Evolutionary conservation across 2,113 vertebrate species (phyloP).

Genomic region (Talpa occidentalis): DNA sequence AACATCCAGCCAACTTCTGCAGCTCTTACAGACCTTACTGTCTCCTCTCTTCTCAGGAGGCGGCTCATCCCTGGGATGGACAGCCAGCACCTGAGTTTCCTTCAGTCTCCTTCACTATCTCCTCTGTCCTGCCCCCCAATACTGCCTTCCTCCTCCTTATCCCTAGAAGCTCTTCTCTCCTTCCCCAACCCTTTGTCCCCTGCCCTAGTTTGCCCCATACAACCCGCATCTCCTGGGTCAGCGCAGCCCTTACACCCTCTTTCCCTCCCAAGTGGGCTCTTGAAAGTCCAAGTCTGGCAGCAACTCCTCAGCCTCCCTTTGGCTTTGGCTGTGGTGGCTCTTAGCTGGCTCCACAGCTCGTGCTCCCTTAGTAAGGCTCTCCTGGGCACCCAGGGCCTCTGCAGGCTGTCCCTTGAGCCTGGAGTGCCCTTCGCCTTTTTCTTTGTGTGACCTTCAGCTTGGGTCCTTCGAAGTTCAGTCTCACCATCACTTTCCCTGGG

Average conservation of each 20-base stretch:
- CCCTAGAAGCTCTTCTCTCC: not conserved
- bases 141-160: not conserved
- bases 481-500: not conserved
- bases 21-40: not conserved
- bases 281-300: not conserved
- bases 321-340: not conserved
- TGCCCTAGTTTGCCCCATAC: too few species aligned
- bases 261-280: not conserved
- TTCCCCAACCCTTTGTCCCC: not conserved
- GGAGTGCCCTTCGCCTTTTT: not conserved
- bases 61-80: not conserved
- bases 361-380: not conserved
- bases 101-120: not conserved
- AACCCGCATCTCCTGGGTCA: not conserved
- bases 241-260: not conserved
- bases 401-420: not conserved
- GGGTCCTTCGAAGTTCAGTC: not conserved
- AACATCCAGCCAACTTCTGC: not conserved
- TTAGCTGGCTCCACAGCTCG: not conserved
- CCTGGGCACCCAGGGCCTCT: not conserved
- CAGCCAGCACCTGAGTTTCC: not conserved
- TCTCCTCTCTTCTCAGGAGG: not conserved
- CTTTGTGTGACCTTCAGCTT: not conserved
- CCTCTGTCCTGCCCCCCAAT: not conserved
- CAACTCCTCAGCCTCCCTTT: not conserved